A percentile compares a stretch with the other conserved stretches of the same genome.
Conservation (phyloP, 1,140 invertebrate species). For the Aphis gossypii region DNA sequence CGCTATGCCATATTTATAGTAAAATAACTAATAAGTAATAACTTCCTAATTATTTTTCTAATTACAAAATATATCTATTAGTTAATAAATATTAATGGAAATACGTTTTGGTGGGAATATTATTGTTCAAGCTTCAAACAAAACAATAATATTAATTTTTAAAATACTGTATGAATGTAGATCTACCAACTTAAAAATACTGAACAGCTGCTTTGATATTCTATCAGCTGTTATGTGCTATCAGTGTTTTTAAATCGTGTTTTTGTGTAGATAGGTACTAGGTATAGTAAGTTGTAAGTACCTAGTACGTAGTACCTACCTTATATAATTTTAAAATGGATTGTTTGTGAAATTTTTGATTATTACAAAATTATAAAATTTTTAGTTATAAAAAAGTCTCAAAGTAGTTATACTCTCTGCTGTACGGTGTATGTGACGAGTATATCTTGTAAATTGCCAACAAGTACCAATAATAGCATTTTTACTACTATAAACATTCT, state of each 20-base stretch:
- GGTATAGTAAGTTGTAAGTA: no score
- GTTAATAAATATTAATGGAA: background rate
- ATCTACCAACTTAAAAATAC: slow-evolving; percentile 2
- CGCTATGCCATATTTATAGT: no score
- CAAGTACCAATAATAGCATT: no score
- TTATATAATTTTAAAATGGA: background rate
- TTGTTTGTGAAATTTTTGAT: background rate
- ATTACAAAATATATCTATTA: no score
- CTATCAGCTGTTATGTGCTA: background rate
- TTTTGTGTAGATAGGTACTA: no score
- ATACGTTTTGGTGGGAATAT: background rate
- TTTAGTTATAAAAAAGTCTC: no score
- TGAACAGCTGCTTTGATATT: background rate
- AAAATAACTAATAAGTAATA: no score
- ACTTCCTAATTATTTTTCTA: no score
- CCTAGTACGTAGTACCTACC: background rate
- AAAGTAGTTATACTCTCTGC: no score
- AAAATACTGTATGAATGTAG: background rate
- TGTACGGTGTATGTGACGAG: no score
- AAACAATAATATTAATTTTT: background rate
- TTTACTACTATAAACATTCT: no score
- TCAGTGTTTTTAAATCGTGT: background rate
- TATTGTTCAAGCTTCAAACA: background rate
- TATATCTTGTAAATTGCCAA: no score
- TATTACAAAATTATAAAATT: background rate